These are phyloP conservation scores for Bradypodion ventrale DNA, from an alignment of 2,797 vertebrate species.

Conservation along the genomic window DNA sequence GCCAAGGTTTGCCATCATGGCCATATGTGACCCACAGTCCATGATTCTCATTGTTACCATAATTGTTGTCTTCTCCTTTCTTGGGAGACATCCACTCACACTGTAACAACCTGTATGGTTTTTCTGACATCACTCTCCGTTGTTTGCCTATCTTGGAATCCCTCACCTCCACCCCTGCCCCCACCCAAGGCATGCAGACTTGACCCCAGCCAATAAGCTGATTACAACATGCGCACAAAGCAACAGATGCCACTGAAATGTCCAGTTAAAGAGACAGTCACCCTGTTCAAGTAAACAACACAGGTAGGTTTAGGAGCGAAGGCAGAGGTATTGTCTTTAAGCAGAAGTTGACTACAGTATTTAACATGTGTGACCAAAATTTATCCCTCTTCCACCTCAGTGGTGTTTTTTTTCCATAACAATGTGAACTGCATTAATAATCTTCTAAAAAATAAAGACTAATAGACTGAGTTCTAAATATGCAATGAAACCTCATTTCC, in stretches of 20 bases:
- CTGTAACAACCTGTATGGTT: neutral
- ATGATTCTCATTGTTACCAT: too few species aligned
- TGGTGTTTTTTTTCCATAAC: too few species aligned
- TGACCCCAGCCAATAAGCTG: conserved; percentile 7
- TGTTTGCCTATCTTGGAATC: neutral
- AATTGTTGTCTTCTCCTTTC: too few species aligned
- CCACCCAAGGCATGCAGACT: neutral
- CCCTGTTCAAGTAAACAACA: too few species aligned
- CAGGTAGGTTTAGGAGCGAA: neutral
- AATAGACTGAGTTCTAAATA: neutral
- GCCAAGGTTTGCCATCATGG: too few species aligned
- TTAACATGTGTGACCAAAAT: neutral
- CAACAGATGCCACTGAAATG: neutral
- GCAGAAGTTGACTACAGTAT: neutral
- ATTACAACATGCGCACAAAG: neutral
- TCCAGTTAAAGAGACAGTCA: neutral
- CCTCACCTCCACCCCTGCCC: neutral
- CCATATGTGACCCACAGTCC: too few species aligned
- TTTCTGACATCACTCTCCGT: neutral
- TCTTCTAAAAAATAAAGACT: neutral
- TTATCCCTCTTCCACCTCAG: neutral
- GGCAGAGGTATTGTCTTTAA: neutral
- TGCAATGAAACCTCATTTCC: neutral
- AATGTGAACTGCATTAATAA: neutral
- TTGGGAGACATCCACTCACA: too few species aligned